Evolutionary conservation across 2,888 invertebrate species (phyloP).

Genomic region (Cosmorhoe ocellata): DNA sequence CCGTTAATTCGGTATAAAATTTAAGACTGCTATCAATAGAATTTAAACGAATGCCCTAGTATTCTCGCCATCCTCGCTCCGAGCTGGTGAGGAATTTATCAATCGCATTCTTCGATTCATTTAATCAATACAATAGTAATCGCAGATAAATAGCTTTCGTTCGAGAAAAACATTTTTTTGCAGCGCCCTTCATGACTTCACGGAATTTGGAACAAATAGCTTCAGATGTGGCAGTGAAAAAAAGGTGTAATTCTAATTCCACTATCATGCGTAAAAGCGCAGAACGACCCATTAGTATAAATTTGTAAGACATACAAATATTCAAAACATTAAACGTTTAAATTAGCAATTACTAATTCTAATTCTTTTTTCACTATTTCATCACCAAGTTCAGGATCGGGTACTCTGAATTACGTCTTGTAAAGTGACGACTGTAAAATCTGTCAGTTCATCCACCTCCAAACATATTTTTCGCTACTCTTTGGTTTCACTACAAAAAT

Average conservation of each 20-base stretch:
- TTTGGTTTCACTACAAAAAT: slow-evolving; percentile 59
- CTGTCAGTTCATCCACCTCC: not conserved
- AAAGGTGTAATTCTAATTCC: not conserved
- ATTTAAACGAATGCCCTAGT: slow-evolving; percentile 33
- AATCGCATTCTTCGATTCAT: slow-evolving; percentile 43
- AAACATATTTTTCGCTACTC: slow-evolving; percentile 15
- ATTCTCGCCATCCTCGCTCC: slow-evolving; percentile 25
- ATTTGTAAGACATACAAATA: too few species aligned
- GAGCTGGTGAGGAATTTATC: slow-evolving; percentile 34
- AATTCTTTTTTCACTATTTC: too few species aligned
- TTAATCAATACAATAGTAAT: slow-evolving; percentile 66
- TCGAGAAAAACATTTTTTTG: slow-evolving; percentile 67
- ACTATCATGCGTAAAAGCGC: not conserved
- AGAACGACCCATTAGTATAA: not conserved
- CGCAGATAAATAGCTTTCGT: slow-evolving; percentile 61
- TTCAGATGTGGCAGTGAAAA: slow-evolving; percentile 1
- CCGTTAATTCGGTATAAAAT: slow-evolving; percentile 24
- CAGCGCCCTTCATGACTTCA: slow-evolving; percentile 50
- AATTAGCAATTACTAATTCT: too few species aligned
- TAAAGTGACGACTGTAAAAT: not conserved
- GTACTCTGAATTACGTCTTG: too few species aligned
- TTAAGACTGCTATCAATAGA: slow-evolving; percentile 27
- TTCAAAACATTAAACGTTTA: too few species aligned
- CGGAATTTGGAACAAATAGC: slow-evolving; percentile 23
- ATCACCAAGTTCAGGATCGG: too few species aligned